Percentiles rank a stretch among this genome's conserved stretches.
These are phyloP conservation scores for Terrapene triunguis DNA, from an alignment of 2,113 vertebrate species.

Conservation along the genomic window DNA sequence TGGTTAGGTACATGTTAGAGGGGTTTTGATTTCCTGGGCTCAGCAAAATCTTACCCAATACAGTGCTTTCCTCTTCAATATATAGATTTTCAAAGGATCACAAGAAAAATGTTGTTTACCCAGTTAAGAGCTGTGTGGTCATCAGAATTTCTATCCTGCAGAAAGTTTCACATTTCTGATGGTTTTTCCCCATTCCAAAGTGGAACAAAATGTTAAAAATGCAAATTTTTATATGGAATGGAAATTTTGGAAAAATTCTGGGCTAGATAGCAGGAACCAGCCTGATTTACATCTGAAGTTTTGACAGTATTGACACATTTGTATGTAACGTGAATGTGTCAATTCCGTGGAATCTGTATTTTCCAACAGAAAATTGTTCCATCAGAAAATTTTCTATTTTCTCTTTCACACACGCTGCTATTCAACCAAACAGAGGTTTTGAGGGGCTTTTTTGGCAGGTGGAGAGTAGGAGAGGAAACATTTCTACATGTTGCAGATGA, in stretches of 20 bases:
- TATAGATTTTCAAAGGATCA: not conserved
- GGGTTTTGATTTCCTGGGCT: constrained; percentile 7
- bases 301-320: no score
- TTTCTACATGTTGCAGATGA: not conserved
- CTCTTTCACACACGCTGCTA: not conserved
- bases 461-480: not conserved
- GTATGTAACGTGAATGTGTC: no score
- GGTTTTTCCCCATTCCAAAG: constrained; percentile 26
- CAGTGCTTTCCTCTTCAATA: constrained; percentile 11
- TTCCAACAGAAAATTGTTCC: not conserved
- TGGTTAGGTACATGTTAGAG: not conserved
- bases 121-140: not conserved
- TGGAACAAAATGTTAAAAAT: constrained; percentile 28
- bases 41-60: constrained; percentile 18
- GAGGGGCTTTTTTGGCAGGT: not conserved
- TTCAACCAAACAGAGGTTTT: not conserved
- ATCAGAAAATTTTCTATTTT: not conserved
- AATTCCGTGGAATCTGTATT: not conserved
- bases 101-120: not conserved
- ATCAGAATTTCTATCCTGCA: not conserved
- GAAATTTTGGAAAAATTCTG: constrained; percentile 51
- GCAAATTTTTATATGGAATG: constrained; percentile 41
- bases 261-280: constrained; percentile 22
- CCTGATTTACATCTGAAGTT: not conserved
- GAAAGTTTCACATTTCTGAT: not conserved